Evolutionary conservation across 1,140 invertebrate genomes (phyloP).

Genomic region (Archegozetes longisetosus): DNA sequence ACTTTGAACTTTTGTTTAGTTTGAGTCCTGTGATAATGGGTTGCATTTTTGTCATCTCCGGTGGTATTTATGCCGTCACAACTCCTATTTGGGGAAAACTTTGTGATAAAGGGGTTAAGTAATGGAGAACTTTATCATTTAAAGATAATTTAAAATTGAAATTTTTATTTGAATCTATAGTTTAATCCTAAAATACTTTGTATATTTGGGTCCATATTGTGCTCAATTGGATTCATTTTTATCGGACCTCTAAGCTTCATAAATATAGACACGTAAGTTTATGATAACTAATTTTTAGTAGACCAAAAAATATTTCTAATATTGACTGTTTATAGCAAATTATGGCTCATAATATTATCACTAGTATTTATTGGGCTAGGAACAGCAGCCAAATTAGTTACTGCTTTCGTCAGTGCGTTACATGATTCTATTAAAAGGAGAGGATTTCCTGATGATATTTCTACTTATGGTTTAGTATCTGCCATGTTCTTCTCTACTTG

Average conservation of each 20-base stretch:
- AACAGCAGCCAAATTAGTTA: constrained; percentile 58
- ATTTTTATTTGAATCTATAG: background rate
- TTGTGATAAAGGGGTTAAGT: constrained; percentile 39
- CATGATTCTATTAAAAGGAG: constrained; percentile 46
- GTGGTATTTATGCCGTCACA: constrained; percentile 60
- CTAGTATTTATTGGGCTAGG: constrained; percentile 58
- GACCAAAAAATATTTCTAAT: background rate
- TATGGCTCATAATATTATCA: constrained; percentile 49
- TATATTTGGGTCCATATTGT: constrained; percentile 12
- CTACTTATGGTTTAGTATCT: constrained; percentile 65
- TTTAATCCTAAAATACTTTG: constrained; percentile 13
- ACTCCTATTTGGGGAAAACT: constrained; percentile 64
- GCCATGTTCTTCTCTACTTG: constrained; percentile 70
- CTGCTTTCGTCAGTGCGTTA: constrained; percentile 62
- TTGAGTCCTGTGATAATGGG: constrained; percentile 55
- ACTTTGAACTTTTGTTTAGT: constrained; percentile 36
- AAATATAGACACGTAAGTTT: constrained; percentile 20
- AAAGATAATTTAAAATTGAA: background rate
- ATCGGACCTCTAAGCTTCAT: constrained; percentile 21
- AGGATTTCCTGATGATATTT: constrained; percentile 58
- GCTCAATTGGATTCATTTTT: constrained; percentile 17
- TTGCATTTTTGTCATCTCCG: constrained; percentile 71
- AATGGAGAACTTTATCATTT: constrained; percentile 5
- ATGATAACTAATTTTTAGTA: background rate
- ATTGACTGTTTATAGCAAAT: constrained; percentile 30